Evolutionary conservation across 2,797 vertebrate genomes (phyloP).

Genomic region (Pangasius djambal): DNA sequence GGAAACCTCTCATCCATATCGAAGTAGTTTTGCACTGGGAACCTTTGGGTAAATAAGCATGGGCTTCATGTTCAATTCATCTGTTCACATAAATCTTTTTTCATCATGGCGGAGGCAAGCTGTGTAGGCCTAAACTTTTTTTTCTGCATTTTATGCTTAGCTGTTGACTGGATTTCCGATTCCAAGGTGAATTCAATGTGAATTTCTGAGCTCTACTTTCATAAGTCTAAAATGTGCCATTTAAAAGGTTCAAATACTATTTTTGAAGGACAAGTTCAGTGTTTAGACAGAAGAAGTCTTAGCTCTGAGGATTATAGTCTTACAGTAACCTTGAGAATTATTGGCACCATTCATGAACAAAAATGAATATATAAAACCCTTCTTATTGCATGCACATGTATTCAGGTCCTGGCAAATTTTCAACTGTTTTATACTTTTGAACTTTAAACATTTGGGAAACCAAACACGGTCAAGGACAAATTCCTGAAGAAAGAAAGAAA

Average conservation of each 20-base stretch:
- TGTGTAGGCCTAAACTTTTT: background rate
- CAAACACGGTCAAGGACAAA: background rate
- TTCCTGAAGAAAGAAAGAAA: background rate
- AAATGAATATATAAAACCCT: background rate
- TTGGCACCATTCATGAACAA: conserved; percentile 7
- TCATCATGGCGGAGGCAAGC: background rate
- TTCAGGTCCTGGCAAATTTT: background rate
- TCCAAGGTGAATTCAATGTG: background rate
- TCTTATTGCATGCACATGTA: background rate
- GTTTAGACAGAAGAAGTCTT: background rate
- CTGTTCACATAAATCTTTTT: background rate
- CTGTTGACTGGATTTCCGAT: background rate
- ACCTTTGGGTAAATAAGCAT: background rate
- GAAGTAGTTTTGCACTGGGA: background rate
- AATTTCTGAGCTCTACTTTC: background rate
- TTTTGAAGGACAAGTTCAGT: background rate
- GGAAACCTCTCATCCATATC: background rate
- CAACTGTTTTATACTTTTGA: background rate
- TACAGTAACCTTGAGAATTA: background rate
- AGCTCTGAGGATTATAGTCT: background rate
- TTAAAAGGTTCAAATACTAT: background rate
- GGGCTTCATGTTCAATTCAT: background rate
- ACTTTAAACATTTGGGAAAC: background rate
- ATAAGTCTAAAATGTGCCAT: background rate
- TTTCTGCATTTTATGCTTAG: background rate